Percentiles rank a stretch among this genome's conserved stretches.
Conservation (phyloP, 2,113 vertebrate genomes). For the Neodon shergylaensis region DNA sequence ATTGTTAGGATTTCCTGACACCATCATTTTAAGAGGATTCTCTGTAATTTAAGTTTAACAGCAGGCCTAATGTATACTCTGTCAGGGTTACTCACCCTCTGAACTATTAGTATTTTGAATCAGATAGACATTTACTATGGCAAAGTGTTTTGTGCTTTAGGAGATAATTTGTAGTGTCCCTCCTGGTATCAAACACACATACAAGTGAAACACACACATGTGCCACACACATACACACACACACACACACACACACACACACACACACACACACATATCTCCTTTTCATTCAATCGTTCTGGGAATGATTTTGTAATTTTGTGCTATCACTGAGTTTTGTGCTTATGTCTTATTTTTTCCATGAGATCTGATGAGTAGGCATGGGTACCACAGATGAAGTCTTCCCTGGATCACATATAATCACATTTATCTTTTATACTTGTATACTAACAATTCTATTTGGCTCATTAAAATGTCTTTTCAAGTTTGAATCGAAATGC, state of each 20-base stretch:
- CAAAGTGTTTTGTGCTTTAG: not conserved
- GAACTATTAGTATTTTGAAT: not conserved
- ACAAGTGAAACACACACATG: not conserved
- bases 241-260: not conserved
- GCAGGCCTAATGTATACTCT: not conserved
- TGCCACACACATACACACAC: not conserved
- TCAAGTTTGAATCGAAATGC: not conserved
- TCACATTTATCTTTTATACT: not conserved
- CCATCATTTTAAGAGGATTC: not conserved
- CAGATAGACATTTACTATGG: not conserved
- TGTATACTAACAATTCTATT: not conserved
- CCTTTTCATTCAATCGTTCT: not conserved
- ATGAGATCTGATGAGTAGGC: not conserved
- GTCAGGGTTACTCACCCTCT: not conserved
- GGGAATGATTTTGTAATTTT: not conserved
- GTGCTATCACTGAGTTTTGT: not conserved
- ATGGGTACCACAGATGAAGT: not conserved
- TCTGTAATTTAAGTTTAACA: not conserved
- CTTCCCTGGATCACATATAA: not conserved
- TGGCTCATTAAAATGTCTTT: not conserved
- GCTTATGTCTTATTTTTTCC: not conserved
- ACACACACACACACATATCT: not conserved
- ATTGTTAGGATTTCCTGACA: constrained; percentile 9
- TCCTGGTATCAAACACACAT: not conserved
- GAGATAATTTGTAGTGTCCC: not conserved